Conservation (phyloP, 1,140 invertebrate genomes). For the Helicoverpa zea region DNA sequence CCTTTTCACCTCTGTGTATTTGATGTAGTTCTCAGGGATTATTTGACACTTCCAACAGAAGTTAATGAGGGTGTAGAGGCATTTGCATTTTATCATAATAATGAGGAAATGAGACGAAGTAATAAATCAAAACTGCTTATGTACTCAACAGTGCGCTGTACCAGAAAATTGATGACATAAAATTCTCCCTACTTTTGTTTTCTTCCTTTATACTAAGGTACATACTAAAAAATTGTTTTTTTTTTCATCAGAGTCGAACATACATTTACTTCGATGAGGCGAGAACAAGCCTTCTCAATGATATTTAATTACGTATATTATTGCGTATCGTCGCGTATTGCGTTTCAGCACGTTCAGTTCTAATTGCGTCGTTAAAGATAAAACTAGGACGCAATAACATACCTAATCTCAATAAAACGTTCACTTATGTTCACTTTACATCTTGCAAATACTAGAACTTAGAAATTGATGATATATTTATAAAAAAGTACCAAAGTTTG, state of each 20-base stretch:
- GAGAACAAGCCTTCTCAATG: conserved; percentile 21
- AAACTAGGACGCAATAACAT: conserved; percentile 28
- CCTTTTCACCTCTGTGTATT: not conserved
- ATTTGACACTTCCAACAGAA: not conserved
- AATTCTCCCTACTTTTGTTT: no score
- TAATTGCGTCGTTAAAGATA: conserved; percentile 36
- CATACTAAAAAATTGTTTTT: no score
- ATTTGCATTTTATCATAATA: no score
- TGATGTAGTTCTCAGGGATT: not conserved
- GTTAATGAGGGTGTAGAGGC: no score
- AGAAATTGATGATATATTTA: not conserved
- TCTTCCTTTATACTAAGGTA: no score
- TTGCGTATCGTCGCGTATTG: conserved; percentile 25
- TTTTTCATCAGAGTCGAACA: no score
- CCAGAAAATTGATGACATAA: no score
- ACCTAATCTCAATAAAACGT: conserved; percentile 30
- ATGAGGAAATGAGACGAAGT: no score
- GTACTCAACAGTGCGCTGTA: no score
- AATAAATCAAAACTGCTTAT: no score
- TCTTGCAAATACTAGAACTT: not conserved
- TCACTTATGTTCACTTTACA: conserved; percentile 3
- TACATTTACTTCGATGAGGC: conserved; percentile 3
- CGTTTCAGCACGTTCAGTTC: conserved; percentile 27
- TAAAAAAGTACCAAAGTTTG: not conserved
- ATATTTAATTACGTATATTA: conserved; percentile 32